Base-by-base conservation (phyloP, 2,113 vertebrate genomes). In the Nymphicus hollandicus region DNA sequence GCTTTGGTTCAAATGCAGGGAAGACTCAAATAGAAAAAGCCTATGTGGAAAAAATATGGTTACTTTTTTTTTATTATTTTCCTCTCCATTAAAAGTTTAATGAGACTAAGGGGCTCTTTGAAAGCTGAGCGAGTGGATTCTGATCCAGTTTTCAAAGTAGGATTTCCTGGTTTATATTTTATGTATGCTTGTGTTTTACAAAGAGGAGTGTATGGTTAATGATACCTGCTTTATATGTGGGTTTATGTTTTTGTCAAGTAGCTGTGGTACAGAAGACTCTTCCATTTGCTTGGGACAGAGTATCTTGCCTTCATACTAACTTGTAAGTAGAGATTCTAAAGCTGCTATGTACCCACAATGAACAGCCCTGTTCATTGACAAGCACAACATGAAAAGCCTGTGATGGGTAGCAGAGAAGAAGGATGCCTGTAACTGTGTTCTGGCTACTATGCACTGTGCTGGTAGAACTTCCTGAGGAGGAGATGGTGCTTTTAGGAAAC, bases 271-370 rank as follows among this genome's bases (percentile, higher is more conserved):
- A 43, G 43, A n/a, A 37, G 22, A 58, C 37, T 5, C 0, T 71
- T 68, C 23, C 55, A 9, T 55, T 63, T 77, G 33, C 53, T 28
- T 61, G 17, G 64, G 53, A 43, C 27, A 24, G 35, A 22, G 10
- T 50, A 3, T 68, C 17, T 72, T 17, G 7, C 11, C 24, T 90
- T n/a, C 16, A 44, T 37, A 11, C 29, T 56, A 14, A 60, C n/a
- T 19, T 24, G 43, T 22, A 29, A 41, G 20, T 76, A 3, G 70
- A 56, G 66, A 3, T 50, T 17, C 46, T 81, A 20, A 13, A 55
- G 44, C 33, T 60, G 29, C 5, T 33, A 5, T 0, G 0, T 56
- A 27, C 13, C 9, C 43, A 17, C 28, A 27, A 1, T 8, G 35
- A 41, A 11, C 37, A 65, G 2, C 33, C 27, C 13, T 53, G 29